Evolutionary conservation across 2,888 invertebrate species (phyloP), one percentile per base, ranked within the genome.

Genomic region (Biston stratarius): DNA sequence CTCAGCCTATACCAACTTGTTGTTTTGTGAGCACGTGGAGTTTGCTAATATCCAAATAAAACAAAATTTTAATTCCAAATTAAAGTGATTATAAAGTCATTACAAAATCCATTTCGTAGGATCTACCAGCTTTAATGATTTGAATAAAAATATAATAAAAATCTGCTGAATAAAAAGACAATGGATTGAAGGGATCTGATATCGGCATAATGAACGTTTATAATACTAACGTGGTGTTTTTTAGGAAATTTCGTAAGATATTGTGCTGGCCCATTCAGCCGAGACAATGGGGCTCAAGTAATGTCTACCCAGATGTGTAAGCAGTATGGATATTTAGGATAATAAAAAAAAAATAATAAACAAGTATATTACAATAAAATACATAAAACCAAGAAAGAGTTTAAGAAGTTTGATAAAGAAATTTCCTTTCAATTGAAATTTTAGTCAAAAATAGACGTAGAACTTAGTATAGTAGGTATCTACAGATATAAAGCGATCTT

Each of bases 221-320:
- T 86, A 85, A 85, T 89, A 85, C 85, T 82, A 83, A 86, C 84
- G 86, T 87, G 84, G 86, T 80, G 67, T 85, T 89, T 91, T 91
- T 92, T 90, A 88, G 90, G 88, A 89, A 93, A 93, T 92, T 92
- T 92, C 91, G 91, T 91, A 92, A 92, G 91, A 91, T 92, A 92
- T 92, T 92, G 90, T 91, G 85, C 84, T 83, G 85, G 89, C 78
- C 86, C 90, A 89, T 90, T 93, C 89, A 91, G 82, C 83, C 91
- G 87, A 91, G 82, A 93, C 92, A 93, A 93, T 93, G 91, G 90
- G 85, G 83, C 82, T 83, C 85, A 56, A 42, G 56, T 67, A 62
- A 59, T 60, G 63, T 68, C 63, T 64, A 56, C n/a, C 10, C 40
- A 1, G 14, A 47, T 10, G 14, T 56, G 55, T 9, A 51, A 56